These are phyloP conservation scores for Neodiprion fabricii DNA, from an alignment of 1,140 invertebrate species.

Conservation along the genomic window DNA sequence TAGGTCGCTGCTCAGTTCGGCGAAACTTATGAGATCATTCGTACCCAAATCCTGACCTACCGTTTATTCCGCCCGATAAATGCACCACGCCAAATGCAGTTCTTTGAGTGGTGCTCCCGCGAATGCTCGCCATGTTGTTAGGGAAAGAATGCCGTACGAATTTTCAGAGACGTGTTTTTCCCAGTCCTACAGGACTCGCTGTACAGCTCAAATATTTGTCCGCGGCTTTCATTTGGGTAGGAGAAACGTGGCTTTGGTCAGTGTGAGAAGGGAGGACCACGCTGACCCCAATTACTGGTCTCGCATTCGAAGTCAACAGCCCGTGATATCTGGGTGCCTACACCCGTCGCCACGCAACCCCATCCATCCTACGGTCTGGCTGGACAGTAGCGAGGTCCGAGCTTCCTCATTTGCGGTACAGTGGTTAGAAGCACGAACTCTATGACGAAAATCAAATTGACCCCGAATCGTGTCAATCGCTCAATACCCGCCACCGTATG, in stretches of 20 bases:
- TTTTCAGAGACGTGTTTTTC: neutral
- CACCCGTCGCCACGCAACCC: constrained; percentile 3
- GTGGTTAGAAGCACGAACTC: neutral
- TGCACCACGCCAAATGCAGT: no score
- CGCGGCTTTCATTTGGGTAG: neutral
- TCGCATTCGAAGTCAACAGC: constrained; percentile 7
- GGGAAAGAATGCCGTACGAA: neutral
- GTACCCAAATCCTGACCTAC: no score
- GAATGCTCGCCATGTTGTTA: neutral
- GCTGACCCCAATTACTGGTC: constrained; percentile 3
- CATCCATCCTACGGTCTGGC: neutral
- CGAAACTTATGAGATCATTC: no score
- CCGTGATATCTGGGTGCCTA: constrained; percentile 4
- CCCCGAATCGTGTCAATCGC: neutral
- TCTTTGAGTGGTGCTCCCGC: neutral
- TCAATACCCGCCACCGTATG: no score
- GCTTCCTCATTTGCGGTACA: neutral
- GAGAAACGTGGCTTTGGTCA: constrained; percentile 5
- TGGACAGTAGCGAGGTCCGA: neutral
- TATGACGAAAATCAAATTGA: neutral
- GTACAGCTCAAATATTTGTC: neutral
- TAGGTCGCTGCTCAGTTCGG: no score
- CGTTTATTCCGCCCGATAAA: no score
- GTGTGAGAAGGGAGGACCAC: neutral
- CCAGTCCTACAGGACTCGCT: neutral